Percentiles rank a stretch among this genome's conserved stretches.
phyloP scores from a whole-genome alignment of 2,797 vertebrate species.

The Otolemur crassicaudatus region DNA sequence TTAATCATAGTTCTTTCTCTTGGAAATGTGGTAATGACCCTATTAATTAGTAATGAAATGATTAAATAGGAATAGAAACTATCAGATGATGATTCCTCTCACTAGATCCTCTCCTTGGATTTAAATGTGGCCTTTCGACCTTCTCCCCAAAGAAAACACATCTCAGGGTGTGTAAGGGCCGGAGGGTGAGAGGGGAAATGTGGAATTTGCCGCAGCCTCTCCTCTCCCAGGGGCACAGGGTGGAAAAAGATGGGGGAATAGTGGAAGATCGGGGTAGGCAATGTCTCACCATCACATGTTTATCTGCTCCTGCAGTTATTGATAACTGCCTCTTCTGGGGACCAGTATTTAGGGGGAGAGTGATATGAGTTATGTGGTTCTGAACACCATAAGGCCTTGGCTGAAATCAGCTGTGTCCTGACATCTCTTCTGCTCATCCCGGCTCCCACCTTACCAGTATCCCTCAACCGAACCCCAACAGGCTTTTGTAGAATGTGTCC shows the following conservation, averaged over 20 bases:
- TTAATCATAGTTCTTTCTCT: constrained; percentile 84
- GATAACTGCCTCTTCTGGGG: background rate
- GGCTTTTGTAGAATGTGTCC: background rate
- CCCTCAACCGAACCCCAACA: background rate
- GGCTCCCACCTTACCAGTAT: background rate
- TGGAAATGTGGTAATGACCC: constrained; percentile 71
- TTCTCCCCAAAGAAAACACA: constrained; percentile 28
- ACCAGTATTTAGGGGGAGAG: background rate
- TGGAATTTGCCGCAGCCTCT: background rate
- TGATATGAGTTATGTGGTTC: background rate
- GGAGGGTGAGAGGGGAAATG: accelerated
- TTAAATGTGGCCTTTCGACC: constrained; percentile 36
- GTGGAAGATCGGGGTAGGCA: background rate
- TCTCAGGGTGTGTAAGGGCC: background rate
- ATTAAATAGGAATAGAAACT: constrained; percentile 82
- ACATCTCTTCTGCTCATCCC: background rate
- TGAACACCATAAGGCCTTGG: background rate
- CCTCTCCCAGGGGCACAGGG: background rate
- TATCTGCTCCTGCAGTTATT: background rate
- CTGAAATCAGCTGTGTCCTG: background rate
- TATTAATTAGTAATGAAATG: constrained; percentile 85
- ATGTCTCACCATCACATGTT: background rate
- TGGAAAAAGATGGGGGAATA: background rate
- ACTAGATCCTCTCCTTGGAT: constrained; percentile 61
- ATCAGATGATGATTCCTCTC: constrained; percentile 46